A percentile compares a stretch with the other conserved stretches of the same genome.
These are phyloP conservation scores for Unio pictorum DNA, from an alignment of 2,888 invertebrate genomes.

Conservation along the genomic window DNA sequence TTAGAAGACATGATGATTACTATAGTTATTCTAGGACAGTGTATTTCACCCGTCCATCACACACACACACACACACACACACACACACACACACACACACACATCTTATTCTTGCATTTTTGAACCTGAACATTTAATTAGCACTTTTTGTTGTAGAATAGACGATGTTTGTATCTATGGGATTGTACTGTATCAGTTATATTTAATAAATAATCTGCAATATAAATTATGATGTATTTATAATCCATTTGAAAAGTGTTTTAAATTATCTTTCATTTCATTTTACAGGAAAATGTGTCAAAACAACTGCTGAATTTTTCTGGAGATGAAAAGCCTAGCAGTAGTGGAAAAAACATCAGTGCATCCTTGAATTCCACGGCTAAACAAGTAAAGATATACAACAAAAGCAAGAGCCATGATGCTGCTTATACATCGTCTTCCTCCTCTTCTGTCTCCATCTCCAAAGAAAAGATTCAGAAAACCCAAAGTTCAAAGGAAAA, in stretches of 20 bases:
- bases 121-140: no score
- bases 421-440: slow-evolving; percentile 11
- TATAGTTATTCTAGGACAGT: no score
- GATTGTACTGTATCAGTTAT: no score
- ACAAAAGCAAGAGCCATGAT: background rate
- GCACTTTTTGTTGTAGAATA: no score
- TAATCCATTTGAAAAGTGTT: background rate
- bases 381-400: slow-evolving; percentile 1
- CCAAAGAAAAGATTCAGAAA: slow-evolving; percentile 12
- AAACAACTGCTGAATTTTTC: slow-evolving; percentile 26
- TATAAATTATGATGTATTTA: background rate
- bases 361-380: slow-evolving; percentile 8
- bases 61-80: no score
- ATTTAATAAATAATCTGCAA: no score
- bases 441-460: slow-evolving; percentile 10
- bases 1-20: no score
- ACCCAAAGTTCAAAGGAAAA: slow-evolving; percentile 16
- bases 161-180: no score
- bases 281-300: slow-evolving; percentile 24
- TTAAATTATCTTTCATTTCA: background rate
- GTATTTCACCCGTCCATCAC: no score
- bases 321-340: slow-evolving; percentile 10
- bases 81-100: no score
- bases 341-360: slow-evolving; percentile 11
- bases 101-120: no score